These are phyloP conservation scores for Mallotus villosus DNA, from an alignment of 2,797 vertebrate genomes.

Conservation along the genomic window DNA sequence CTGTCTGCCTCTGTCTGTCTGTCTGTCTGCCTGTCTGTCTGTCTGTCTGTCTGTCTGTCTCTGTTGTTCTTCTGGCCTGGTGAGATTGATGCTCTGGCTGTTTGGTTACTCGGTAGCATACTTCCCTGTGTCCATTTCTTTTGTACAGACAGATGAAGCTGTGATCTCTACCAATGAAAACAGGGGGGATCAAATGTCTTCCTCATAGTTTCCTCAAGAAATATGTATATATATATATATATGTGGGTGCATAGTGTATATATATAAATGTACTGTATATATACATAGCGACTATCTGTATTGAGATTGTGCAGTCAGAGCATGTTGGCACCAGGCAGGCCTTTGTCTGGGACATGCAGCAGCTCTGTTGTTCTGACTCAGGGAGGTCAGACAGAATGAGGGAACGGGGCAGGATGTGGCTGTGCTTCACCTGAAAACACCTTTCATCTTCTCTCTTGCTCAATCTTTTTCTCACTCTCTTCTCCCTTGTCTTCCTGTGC, in stretches of 20 bases:
- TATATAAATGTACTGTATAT: no score
- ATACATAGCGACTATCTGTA: no score
- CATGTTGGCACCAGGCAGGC: not conserved
- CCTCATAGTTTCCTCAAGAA: not conserved
- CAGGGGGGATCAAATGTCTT: not conserved
- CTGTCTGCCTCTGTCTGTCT: constrained; percentile 14
- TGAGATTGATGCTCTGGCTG: not conserved
- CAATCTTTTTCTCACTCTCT: constrained; percentile 23
- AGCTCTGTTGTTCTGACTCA: constrained; percentile 34
- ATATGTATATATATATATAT: no score
- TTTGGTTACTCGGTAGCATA: not conserved
- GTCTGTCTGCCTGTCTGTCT: constrained; percentile 26
- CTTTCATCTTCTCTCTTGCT: constrained; percentile 44
- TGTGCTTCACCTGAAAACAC: constrained; percentile 38
- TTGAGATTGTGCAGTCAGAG: not conserved
- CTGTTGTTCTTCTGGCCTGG: not conserved
- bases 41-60: constrained; percentile 19
- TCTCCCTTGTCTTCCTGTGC: constrained; percentile 35
- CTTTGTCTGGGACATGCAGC: not conserved
- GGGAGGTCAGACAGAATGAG: constrained; percentile 34
- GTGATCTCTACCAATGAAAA: not conserved
- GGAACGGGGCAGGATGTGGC: constrained; percentile 65
- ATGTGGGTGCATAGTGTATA: no score
- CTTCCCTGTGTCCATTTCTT: not conserved
- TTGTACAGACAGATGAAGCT: no score